Percentiles rank a stretch among this genome's conserved stretches.
Conservation (phyloP, 2,113 vertebrate species). For the Grantiella picta region DNA sequence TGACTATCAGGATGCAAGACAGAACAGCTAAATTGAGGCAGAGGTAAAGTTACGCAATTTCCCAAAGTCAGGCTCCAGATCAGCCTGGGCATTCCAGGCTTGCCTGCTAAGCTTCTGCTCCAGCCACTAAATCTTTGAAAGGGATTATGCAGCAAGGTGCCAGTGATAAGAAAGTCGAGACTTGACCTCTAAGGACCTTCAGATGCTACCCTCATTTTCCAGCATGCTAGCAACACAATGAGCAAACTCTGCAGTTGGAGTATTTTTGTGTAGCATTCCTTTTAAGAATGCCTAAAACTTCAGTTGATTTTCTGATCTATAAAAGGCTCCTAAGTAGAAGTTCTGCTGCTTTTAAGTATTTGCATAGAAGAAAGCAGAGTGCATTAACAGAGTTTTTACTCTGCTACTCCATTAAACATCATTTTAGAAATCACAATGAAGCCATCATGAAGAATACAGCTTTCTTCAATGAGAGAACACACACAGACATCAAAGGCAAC, state of each 20-base stretch:
- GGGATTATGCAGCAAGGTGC: slow-evolving; percentile 25
- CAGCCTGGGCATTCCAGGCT: neutral
- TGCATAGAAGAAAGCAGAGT: neutral
- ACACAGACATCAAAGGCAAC: neutral
- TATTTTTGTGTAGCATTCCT: neutral
- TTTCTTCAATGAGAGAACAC: neutral
- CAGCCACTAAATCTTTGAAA: slow-evolving; percentile 24
- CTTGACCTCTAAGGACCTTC: slow-evolving; percentile 32
- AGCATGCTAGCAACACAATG: neutral
- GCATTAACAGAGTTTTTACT: neutral
- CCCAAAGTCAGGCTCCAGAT: neutral
- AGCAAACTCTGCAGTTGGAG: neutral
- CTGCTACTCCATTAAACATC: neutral
- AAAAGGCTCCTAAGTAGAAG: neutral
- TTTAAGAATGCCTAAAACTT: neutral
- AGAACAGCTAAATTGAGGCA: neutral
- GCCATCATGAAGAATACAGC: neutral
- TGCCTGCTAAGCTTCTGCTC: neutral
- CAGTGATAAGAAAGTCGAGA: neutral
- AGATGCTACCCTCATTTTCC: neutral
- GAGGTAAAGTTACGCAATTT: neutral
- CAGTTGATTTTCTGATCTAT: neutral
- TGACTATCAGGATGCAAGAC: neutral
- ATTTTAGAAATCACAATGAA: neutral
- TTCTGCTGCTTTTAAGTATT: neutral